Conservation (phyloP, 2,797 vertebrate species). For the Melanotaenia pygmaea region DNA sequence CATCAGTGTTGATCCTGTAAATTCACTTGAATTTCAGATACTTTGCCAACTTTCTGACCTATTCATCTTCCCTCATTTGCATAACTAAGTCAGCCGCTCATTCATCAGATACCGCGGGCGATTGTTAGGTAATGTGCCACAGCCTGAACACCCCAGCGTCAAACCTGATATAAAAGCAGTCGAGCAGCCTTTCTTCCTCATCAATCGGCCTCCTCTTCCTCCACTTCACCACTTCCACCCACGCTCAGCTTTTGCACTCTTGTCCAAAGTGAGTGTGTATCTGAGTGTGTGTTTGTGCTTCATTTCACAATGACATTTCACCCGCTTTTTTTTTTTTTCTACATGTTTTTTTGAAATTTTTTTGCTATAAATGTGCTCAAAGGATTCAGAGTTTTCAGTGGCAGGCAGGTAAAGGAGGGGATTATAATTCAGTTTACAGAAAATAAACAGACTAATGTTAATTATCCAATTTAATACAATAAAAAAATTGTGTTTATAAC, state of each 20-base stretch:
- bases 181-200: conserved; percentile 60
- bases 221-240: conserved; percentile 68
- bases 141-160: conserved; percentile 42
- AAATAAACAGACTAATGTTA: conserved; percentile 28
- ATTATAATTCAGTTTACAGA: not conserved
- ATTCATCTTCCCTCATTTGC: conserved; percentile 37
- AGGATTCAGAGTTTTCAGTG: not conserved
- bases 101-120: conserved; percentile 10
- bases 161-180: conserved; percentile 57
- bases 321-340: conserved; percentile 2
- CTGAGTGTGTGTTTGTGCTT: conserved; percentile 44
- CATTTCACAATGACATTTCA: conserved; percentile 43
- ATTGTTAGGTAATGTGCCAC: conserved; percentile 50
- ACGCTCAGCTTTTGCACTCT: conserved; percentile 69
- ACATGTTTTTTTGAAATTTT: conserved; percentile 40
- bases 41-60: conserved; percentile 27
- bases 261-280: conserved; percentile 66
- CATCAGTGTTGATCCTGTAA: conserved; percentile 10
- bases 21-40: conserved; percentile 19
- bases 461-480: conserved; percentile 14
- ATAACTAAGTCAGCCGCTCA: conserved; percentile 27
- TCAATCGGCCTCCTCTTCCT: conserved; percentile 61
- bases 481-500: not conserved
- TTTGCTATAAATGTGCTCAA: conserved; percentile 14
- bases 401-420: conserved; percentile 15